Conservation (phyloP, 2,113 vertebrate species). For the Neogale vison region DNA sequence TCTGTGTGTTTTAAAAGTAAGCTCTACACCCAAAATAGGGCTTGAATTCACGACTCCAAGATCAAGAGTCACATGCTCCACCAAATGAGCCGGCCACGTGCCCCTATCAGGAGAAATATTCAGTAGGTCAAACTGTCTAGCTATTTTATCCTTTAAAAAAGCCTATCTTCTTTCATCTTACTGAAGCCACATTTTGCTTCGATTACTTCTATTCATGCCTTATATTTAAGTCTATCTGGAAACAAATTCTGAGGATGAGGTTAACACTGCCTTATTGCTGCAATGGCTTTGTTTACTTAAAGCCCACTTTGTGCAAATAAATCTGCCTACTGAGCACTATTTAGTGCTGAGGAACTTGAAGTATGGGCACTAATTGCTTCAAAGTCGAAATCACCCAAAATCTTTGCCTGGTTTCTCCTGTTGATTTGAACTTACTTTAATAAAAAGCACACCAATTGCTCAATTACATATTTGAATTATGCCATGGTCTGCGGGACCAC, state of each 20-base stretch:
- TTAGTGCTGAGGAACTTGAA: not conserved
- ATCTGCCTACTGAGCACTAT: not conserved
- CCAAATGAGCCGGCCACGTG: not conserved
- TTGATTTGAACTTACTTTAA: constrained; percentile 14
- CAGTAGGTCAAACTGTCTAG: not conserved
- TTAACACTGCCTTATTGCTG: not conserved
- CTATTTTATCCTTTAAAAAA: constrained; percentile 16
- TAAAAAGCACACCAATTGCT: not conserved
- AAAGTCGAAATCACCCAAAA: not conserved
- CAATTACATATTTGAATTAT: not conserved
- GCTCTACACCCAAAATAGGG: not conserved
- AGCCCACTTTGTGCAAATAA: not conserved
- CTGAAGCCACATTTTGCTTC: not conserved
- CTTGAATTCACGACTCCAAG: not conserved
- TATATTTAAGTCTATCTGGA: not conserved
- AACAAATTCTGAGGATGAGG: not conserved
- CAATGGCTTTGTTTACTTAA: not conserved
- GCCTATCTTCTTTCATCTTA: not conserved
- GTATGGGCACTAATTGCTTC: not conserved
- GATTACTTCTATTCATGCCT: not conserved
- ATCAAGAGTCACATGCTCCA: not conserved
- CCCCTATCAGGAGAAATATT: not conserved
- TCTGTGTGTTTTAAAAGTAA: not conserved
- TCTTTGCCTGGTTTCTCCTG: not conserved
- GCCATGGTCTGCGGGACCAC: not conserved